phyloP scores from a whole-genome alignment of 92 coral and sea anemone genomes.

The Parazoanthus atlanticus region DNA sequence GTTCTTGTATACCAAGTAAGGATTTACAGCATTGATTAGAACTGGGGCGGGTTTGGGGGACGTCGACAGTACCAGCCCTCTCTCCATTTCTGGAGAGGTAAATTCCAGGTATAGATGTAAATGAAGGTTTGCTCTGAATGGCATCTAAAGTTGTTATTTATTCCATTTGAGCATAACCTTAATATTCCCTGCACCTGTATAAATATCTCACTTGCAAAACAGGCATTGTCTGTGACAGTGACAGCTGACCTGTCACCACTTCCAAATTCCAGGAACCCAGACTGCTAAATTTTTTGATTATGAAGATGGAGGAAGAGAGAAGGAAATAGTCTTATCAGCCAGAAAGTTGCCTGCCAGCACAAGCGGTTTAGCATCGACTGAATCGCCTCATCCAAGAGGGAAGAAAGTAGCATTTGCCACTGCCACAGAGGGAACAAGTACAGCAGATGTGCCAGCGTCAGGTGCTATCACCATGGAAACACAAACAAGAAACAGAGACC shows the following conservation, averaged over 20 bases:
- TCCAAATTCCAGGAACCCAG: constrained; percentile 68
- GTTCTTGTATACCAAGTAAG: too few relatives aligned
- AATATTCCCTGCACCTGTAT: background rate
- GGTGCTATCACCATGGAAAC: constrained; percentile 71
- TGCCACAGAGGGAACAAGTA: constrained; percentile 77
- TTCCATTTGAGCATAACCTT: background rate
- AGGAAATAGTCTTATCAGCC: constrained; percentile 58
- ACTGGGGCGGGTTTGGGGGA: too few relatives aligned
- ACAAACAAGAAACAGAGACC: constrained; percentile 85
- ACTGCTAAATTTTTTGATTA: constrained; percentile 63
- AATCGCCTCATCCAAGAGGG: constrained; percentile 31
- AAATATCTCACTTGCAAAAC: background rate
- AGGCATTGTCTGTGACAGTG: background rate
- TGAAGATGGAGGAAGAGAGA: constrained; percentile 54
- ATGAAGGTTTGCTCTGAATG: background rate
- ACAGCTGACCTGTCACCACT: background rate
- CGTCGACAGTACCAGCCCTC: background rate
- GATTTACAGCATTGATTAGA: too few relatives aligned
- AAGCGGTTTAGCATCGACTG: constrained; percentile 38
- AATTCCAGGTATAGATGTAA: background rate
- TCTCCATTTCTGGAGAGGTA: too few relatives aligned
- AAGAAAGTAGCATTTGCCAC: constrained; percentile 63
- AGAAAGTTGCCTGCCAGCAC: constrained; percentile 51
- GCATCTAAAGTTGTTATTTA: background rate
- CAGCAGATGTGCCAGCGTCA: constrained; percentile 66